Evolutionary conservation across 2,113 vertebrate species (phyloP), one percentile per base, ranked within the genome.

Genomic region (Alexandromys fortis): DNA sequence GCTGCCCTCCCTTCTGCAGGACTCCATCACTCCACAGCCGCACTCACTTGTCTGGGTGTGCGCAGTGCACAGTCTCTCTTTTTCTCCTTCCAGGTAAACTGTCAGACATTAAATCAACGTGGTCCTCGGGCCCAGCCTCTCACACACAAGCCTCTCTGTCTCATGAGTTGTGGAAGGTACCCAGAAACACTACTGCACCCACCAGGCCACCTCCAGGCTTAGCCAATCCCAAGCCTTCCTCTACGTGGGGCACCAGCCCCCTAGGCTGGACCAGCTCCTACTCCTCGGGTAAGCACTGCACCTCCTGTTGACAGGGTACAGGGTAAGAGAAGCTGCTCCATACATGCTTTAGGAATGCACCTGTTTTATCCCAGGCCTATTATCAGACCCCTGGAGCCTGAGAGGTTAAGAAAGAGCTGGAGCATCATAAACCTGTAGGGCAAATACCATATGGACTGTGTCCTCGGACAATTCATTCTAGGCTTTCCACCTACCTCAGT

Each of bases 121-220:
- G 99, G 99, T 99, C 99, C 82, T 99, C 99, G 26, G 99, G 99
- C 96, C 99, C 99, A 8, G 99, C 99, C 98, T 99, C 99, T 97
- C 99, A 99, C 98, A 99, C 98, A 24, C 99, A 99, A 98, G 99
- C 98, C 96, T 99, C 99, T 92, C 98, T 99, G 85, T 99, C 99
- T 91, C 99, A 99, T 1, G 99, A 99, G 96, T 99, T 99, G 95
- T 99, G 99, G 99, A 99, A 99, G 98, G 99, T 99, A 91, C 99
- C 99, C 72, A 99, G 99, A 98, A 99, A 99, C 98, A 99, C 99
- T 97, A 98, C 98, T 42, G 99, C 99, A 77, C 99, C 99, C 24
- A 99, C 99, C 0, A 99, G 99, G 95, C 99, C 99, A 7, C 99
- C 99, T 5, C 99, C 99, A 70, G 99, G 99, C 97, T 98, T 99